Base-by-base conservation (phyloP, 2,888 invertebrate species). In the Diadegma fenestrale region DNA sequence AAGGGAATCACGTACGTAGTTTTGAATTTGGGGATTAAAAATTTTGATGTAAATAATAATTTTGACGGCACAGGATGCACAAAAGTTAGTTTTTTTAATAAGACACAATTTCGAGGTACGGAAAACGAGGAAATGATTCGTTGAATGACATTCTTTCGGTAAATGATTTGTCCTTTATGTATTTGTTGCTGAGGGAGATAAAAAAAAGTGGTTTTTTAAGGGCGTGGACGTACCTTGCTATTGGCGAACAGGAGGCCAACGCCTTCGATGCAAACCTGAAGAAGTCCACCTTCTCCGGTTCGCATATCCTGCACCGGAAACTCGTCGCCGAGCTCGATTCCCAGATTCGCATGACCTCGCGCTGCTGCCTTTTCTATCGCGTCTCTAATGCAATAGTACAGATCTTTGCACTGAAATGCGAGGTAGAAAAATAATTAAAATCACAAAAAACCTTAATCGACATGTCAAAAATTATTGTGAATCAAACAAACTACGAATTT, bases 261-360 rank as follows among this genome's bases (percentile, higher is more conserved):
- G 93, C 99, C 99, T 95, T 99, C 99, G 96, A 99, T 98, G 96
- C 99, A 99, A 94, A 99, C 99, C 96, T 98, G 98, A 91, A 99
- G 96, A 81, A 99, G 96, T 1, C 99, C 99, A 85, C 99, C 99
- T 94, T 99, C 99, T 72, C 99, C 99, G 12, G 98, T 98, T 91
- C 97, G 97, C 95, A 99, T 97, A 94, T 99, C 99, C 94, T 99
- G 99, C 48, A 99, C 98, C 5, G 99, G 99, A 95, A 99, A 99
- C 94, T 99, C 99, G 3, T 99, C 99, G 17, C 98, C 98, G 72
- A 97, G 95, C 91, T 97, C 97, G 1, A 96, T 95, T 72, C 96
- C 97, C 19, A 96, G 95, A 73, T 97, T 96, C 0, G 97, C 97
- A 72, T 97, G 97, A 58, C 96, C 96, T 77, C 96, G 94, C 0